These are phyloP conservation scores for Cyprinella venusta DNA, from an alignment of 2,797 vertebrate species.

Conservation along the genomic window DNA sequence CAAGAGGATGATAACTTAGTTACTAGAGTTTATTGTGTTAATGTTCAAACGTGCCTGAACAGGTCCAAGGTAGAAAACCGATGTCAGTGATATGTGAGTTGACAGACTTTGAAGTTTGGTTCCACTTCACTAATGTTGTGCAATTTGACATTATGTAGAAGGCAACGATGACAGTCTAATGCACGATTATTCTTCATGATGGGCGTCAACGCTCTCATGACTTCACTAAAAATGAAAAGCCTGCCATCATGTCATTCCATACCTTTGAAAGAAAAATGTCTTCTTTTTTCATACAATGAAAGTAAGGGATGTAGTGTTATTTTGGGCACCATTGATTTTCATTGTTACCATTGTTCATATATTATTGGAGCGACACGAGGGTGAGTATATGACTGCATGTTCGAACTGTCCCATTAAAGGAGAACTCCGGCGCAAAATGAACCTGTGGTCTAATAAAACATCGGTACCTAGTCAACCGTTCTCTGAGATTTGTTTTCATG, in stretches of 20 bases:
- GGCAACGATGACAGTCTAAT: constrained; percentile 10
- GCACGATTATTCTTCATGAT: neutral
- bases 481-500: too few relatives aligned
- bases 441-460: too few relatives aligned
- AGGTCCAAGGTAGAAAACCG: constrained; percentile 8
- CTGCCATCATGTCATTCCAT: neutral
- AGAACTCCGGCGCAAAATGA: too few relatives aligned
- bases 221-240: constrained; percentile 6
- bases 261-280: neutral
- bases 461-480: too few relatives aligned
- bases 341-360: too few relatives aligned
- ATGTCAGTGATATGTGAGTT: constrained; percentile 33
- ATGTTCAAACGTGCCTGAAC: constrained; percentile 23
- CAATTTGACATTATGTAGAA: constrained; percentile 18
- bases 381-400: neutral
- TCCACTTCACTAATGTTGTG: constrained; percentile 27
- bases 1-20: neutral
- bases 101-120: constrained; percentile 30
- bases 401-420: neutral
- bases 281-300: neutral
- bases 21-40: constrained; percentile 1
- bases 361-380: neutral
- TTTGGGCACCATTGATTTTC: neutral
- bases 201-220: neutral
- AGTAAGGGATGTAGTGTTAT: neutral